phyloP scores from a whole-genome alignment of 2,113 vertebrate genomes.

The Poeciliopsis occidentalis region DNA sequence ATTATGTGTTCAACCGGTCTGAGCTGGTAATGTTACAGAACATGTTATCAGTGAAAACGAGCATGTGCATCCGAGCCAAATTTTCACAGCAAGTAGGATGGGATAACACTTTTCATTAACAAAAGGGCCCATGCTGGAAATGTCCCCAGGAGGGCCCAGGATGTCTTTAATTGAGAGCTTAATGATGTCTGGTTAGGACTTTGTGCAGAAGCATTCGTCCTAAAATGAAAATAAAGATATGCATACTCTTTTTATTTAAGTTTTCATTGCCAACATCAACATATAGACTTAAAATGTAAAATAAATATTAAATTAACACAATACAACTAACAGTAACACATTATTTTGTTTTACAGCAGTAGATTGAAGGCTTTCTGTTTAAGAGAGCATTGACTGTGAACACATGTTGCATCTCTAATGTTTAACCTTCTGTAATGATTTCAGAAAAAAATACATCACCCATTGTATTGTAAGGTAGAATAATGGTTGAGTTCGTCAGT shows the following conservation, averaged over 20 bases:
- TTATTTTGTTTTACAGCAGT: not conserved
- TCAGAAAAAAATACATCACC: no score
- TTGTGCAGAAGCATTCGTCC: not conserved
- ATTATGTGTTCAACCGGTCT: constrained; percentile 28
- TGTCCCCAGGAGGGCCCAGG: constrained; percentile 17
- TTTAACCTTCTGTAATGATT: no score
- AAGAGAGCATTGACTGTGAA: no score
- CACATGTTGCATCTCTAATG: no score
- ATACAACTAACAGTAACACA: not conserved
- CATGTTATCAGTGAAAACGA: constrained; percentile 51
- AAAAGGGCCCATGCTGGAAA: not conserved
- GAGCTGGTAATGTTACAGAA: constrained; percentile 36
- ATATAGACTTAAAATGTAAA: not conserved
- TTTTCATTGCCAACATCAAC: not conserved
- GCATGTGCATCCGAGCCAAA: constrained; percentile 46
- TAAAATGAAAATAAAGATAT: not conserved
- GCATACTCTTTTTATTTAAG: not conserved
- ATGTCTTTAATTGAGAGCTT: not conserved
- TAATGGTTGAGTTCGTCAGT: not conserved
- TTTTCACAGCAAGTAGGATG: constrained; percentile 40
- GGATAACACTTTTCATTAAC: not conserved
- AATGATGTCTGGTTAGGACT: not conserved
- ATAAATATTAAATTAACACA: no score
- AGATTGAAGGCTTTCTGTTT: not conserved
- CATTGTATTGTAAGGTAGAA: not conserved